Evolutionary conservation across 2,888 invertebrate species (phyloP).

Genomic region (Campoletis raptor): DNA sequence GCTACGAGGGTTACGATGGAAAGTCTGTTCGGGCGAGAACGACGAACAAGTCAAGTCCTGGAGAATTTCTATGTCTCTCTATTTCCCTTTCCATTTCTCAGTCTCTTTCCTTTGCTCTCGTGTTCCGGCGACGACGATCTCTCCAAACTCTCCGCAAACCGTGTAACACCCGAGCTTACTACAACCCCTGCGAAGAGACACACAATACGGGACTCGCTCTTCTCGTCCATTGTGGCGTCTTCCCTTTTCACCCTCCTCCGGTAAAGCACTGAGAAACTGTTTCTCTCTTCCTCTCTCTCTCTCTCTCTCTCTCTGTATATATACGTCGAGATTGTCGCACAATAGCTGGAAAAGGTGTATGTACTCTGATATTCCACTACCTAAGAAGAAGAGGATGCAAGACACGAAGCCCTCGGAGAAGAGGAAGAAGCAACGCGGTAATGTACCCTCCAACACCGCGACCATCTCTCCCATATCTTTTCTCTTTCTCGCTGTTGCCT

Average conservation of each 20-base stretch:
- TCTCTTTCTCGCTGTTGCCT: slow-evolving; percentile 45
- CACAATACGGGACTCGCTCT: slow-evolving; percentile 81
- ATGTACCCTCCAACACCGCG: slow-evolving; percentile 66
- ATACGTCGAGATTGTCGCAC: slow-evolving; percentile 58
- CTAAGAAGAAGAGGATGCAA: slow-evolving; percentile 68
- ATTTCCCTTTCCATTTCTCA: slow-evolving; percentile 6
- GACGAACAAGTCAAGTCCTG: slow-evolving; percentile 66
- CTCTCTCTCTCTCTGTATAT: slow-evolving; percentile 30
- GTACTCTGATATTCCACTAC: slow-evolving; percentile 81
- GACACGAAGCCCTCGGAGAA: slow-evolving; percentile 9
- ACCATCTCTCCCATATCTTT: slow-evolving; percentile 53
- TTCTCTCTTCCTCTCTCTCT: neutral
- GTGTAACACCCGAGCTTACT: slow-evolving; percentile 67
- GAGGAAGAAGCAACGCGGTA: slow-evolving; percentile 62
- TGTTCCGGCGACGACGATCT: slow-evolving; percentile 74
- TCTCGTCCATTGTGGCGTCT: slow-evolving; percentile 76
- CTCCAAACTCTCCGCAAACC: slow-evolving; percentile 52
- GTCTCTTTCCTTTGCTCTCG: slow-evolving; percentile 43
- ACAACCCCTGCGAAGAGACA: slow-evolving; percentile 71
- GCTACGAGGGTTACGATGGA: slow-evolving; percentile 49
- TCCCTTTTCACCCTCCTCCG: slow-evolving; percentile 70
- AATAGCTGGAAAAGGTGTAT: slow-evolving; percentile 81
- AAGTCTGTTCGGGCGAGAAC: slow-evolving; percentile 66
- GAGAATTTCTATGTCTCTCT: slow-evolving; percentile 70
- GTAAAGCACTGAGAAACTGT: slow-evolving; percentile 32